Conservation (phyloP, 2,888 invertebrate species). For the Trachelus iudaicus region DNA sequence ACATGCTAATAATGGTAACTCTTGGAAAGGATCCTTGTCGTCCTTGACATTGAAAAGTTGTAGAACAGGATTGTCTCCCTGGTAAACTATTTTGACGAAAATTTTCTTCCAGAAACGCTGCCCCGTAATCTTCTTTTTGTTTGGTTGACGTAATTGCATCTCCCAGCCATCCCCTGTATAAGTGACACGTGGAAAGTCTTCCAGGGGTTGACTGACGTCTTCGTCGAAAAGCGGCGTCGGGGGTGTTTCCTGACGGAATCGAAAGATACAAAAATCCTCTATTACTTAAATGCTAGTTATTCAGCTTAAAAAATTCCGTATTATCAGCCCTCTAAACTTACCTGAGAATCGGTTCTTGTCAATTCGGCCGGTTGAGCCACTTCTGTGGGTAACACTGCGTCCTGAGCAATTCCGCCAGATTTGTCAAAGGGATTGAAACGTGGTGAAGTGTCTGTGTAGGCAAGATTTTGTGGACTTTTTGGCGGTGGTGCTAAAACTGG, state of each 20-base stretch:
- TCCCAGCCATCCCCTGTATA: conserved; percentile 93
- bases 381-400: conserved; percentile 54
- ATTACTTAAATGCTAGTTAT: conserved; percentile 48
- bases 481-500: conserved; percentile 84
- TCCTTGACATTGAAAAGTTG: conserved; percentile 85
- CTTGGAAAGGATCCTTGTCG: conserved; percentile 94
- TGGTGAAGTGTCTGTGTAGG: conserved; percentile 73
- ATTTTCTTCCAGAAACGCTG: conserved; percentile 98
- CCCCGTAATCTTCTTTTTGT: conserved; percentile 95
- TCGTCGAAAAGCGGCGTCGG: conserved; percentile 96
- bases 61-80: conserved; percentile 85
- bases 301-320: background rate
- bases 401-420: conserved; percentile 65
- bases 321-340: conserved; percentile 22
- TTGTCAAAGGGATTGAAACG: conserved; percentile 85
- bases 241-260: conserved; percentile 79
- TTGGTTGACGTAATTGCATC: conserved; percentile 94
- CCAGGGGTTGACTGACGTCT: conserved; percentile 90
- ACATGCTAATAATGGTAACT: conserved; percentile 92
- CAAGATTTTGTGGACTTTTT: conserved; percentile 68
- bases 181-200: conserved; percentile 86
- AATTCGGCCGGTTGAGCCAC: conserved; percentile 60
- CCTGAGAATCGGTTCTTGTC: conserved; percentile 61
- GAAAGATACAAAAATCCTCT: background rate
- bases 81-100: conserved; percentile 82